These are phyloP conservation scores for Pherbina coryleti DNA, from an alignment of 2,888 invertebrate genomes.

Conservation along the genomic window DNA sequence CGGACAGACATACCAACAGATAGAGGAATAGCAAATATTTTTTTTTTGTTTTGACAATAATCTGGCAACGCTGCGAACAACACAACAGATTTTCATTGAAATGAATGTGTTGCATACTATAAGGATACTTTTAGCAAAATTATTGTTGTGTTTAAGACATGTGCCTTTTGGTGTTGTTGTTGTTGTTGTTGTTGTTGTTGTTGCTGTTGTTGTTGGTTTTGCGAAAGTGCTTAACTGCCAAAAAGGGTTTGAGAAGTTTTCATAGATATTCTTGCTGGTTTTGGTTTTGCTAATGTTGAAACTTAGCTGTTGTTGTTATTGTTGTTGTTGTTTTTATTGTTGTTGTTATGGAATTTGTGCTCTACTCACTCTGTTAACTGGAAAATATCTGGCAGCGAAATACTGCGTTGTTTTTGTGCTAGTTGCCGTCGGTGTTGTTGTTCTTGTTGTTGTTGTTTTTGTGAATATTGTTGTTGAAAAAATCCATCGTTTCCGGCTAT, in stretches of 20 bases:
- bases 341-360: background rate
- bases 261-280: slow-evolving; percentile 19
- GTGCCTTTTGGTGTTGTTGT: background rate
- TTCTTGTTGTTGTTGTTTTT: slow-evolving; percentile 34
- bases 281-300: slow-evolving; percentile 5
- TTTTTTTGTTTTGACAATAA: background rate
- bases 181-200: background rate
- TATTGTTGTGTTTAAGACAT: background rate
- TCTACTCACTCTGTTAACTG: slow-evolving; percentile 40
- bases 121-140: background rate
- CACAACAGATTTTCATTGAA: background rate
- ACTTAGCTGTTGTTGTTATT: background rate
- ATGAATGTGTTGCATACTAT: background rate
- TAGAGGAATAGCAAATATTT: background rate
- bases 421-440: slow-evolving; percentile 44
- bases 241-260: background rate
- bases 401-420: slow-evolving; percentile 51
- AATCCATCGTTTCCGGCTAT: slow-evolving; percentile 6
- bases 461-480: slow-evolving; percentile 27
- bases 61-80: background rate
- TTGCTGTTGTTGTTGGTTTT: background rate
- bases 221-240: background rate
- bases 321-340: background rate
- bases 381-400: slow-evolving; percentile 59
- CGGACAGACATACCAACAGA: background rate